A percentile compares a stretch with the other conserved stretches of the same genome.
Conservation (phyloP, 2,797 vertebrate species). For the Phylloscopus collybita region DNA sequence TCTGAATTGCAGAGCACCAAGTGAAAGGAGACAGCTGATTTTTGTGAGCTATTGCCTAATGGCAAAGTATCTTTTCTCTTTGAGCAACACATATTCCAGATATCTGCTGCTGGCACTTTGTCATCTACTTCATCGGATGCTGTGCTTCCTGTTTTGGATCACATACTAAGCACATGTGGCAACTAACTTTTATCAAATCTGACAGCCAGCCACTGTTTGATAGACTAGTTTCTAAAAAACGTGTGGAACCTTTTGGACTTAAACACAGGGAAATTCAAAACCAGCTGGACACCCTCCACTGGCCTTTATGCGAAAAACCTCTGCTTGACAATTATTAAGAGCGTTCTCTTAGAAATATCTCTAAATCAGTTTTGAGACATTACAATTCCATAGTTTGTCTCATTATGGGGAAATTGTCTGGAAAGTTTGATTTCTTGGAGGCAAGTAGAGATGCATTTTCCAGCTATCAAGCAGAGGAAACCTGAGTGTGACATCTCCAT, state of each 20-base stretch:
- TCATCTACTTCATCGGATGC: constrained; percentile 44
- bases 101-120: constrained; percentile 55
- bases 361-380: constrained; percentile 35
- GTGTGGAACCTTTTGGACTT: constrained; percentile 3
- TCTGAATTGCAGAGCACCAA: constrained; percentile 25
- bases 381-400: background rate
- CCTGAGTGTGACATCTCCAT: constrained; percentile 4
- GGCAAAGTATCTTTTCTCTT: constrained; percentile 50
- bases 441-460: constrained; percentile 15
- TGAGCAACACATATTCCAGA: constrained; percentile 52
- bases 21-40: constrained; percentile 30
- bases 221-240: constrained; percentile 30
- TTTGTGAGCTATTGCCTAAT: constrained; percentile 35
- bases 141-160: constrained; percentile 58
- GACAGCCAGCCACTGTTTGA: constrained; percentile 20
- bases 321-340: background rate
- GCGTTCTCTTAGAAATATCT: constrained; percentile 28
- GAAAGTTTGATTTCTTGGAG: constrained; percentile 20
- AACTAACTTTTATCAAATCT: constrained; percentile 54
- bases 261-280: constrained; percentile 6
- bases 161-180: constrained; percentile 8
- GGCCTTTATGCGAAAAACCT: background rate
- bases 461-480: background rate
- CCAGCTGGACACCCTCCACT: background rate
- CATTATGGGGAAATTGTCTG: background rate